Evolutionary conservation across 2,113 vertebrate genomes (phyloP), one percentile per base, ranked within the genome.

Genomic region (Echinops telfairi): DNA sequence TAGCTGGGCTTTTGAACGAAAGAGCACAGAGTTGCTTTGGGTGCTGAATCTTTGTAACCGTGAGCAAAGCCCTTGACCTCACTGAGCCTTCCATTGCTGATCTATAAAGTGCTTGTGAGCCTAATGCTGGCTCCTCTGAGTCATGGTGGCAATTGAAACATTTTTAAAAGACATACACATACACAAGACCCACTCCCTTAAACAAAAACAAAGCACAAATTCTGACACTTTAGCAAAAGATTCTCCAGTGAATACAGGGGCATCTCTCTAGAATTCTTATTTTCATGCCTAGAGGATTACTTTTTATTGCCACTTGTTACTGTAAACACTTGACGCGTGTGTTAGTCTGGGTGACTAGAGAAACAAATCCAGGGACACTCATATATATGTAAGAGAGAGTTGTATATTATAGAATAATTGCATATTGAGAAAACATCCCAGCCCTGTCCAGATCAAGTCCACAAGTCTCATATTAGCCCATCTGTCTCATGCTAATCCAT

Each of bases 181-280:
- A 14, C 14, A 66, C 68, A 43, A 94, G 87, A 62, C 6, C 17
- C 36, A 53, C 22, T 85, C 40, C 81, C 31, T 77, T 15, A 73
- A 23, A 87, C 68, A 20, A 89, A 76, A 71, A 71, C 78, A 89
- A 95, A 88, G 76, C n/a, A 31, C n/a, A 84, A 22, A 62, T 33
- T 85, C 36, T 4, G 12, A 77, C 19, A 1, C 81, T 80, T 90
- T 78, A 73, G 73, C 8, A 70, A 66, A 70, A 53, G 47, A 94
- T 12, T 83, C 31, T 66, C 29, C 57, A 43, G 14, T 8, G 4
- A 29, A 22, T 58, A 58, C 58, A 83, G 25, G 86, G 14, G 0
- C 20, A 6, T 71, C 15, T 58, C 29, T 40, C 31, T 29, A 57
- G 36, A 23, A 33, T 83, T n/a, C 82, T 77, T n/a, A 90, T 88